These are phyloP conservation scores for Asteroscopus sphinx DNA, from an alignment of 2,888 invertebrate species.

Conservation along the genomic window DNA sequence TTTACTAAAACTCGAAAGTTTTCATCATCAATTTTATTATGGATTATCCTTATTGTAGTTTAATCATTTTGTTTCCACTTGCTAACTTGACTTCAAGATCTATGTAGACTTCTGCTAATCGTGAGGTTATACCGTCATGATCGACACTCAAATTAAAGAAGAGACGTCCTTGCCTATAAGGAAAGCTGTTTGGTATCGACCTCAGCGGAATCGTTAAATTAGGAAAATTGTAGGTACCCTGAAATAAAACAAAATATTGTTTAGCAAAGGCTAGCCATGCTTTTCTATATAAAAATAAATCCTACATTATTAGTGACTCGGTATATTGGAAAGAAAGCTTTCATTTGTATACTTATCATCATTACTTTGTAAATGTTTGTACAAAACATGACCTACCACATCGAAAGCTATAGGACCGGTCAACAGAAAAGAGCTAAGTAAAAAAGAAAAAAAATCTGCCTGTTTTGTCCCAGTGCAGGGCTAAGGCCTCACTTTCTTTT, in stretches of 20 bases:
- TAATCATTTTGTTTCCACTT: constrained; percentile 1
- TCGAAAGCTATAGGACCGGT: no score
- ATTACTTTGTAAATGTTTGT: no score
- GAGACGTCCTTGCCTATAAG: constrained; percentile 38
- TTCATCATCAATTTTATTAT: background rate
- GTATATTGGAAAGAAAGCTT: no score
- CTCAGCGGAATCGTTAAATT: constrained; percentile 35
- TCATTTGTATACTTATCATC: no score
- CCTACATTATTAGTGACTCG: no score
- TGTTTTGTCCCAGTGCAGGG: no score
- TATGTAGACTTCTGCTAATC: constrained; percentile 13
- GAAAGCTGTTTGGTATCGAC: constrained; percentile 29
- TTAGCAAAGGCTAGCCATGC: no score
- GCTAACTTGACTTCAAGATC: constrained; percentile 20
- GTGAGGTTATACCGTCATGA: background rate
- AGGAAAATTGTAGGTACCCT: constrained; percentile 10
- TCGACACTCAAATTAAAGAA: constrained; percentile 1
- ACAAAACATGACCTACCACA: no score
- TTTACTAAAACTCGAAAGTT: background rate
- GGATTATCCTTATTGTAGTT: background rate
- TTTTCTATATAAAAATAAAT: no score
- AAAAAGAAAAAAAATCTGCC: no score
- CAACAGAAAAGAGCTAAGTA: no score
- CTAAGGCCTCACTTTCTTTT: no score
- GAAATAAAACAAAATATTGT: constrained; percentile 13